A percentile compares a stretch with the other conserved stretches of the same genome.
phyloP scores from a whole-genome alignment of 2,888 invertebrate species.

The Xylota segnis region DNA sequence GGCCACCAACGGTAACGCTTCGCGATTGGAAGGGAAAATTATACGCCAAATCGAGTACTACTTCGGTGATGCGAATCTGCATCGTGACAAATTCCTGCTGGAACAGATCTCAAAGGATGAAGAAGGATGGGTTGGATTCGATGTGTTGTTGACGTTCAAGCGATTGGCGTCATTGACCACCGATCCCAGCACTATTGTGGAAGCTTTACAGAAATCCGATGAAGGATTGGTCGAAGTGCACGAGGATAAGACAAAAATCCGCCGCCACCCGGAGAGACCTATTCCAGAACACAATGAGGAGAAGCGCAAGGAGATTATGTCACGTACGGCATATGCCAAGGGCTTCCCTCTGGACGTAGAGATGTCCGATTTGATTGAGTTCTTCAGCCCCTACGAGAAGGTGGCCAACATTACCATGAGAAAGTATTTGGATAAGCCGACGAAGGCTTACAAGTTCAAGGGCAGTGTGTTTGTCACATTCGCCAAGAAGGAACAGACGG shows the following conservation, averaged over 20 bases:
- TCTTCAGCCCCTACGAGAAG: slow-evolving; percentile 89
- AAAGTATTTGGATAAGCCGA: slow-evolving; percentile 87
- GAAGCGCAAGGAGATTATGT: slow-evolving; percentile 90
- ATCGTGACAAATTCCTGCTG: slow-evolving; percentile 96
- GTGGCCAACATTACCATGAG: slow-evolving; percentile 89
- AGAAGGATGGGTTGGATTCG: slow-evolving; percentile 96
- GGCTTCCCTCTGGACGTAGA: slow-evolving; percentile 90
- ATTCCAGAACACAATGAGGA: slow-evolving; percentile 94
- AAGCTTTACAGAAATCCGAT: slow-evolving; percentile 90
- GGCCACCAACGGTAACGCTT: slow-evolving; percentile 57
- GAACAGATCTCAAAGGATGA: slow-evolving; percentile 94
- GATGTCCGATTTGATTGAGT: slow-evolving; percentile 90
- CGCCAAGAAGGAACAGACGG: slow-evolving; percentile 91
- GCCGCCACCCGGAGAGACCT: slow-evolving; percentile 88
- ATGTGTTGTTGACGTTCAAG: slow-evolving; percentile 94
- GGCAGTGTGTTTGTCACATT: slow-evolving; percentile 97
- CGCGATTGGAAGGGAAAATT: slow-evolving; percentile 87
- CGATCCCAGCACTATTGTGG: slow-evolving; percentile 89
- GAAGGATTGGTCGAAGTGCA: slow-evolving; percentile 90
- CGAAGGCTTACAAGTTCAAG: slow-evolving; percentile 90
- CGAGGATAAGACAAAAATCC: slow-evolving; percentile 86
- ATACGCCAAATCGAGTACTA: slow-evolving; percentile 87
- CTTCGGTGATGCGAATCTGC: slow-evolving; percentile 96
- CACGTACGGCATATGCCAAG: slow-evolving; percentile 94
- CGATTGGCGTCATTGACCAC: slow-evolving; percentile 90